Conservation (phyloP, 2,797 vertebrate species). For the Sebastes minor region DNA sequence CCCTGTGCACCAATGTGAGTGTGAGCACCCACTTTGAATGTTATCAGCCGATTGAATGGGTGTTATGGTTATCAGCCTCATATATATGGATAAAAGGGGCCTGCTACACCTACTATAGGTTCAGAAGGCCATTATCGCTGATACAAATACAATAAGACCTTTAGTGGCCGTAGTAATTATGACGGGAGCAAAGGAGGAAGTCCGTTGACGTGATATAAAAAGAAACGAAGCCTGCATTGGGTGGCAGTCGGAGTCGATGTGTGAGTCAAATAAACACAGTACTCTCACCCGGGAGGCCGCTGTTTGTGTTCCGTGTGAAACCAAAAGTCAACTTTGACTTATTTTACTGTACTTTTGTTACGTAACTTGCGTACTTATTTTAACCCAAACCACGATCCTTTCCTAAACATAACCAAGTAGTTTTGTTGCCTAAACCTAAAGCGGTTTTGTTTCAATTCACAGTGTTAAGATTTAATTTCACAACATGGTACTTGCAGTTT, state of each 20-base stretch:
- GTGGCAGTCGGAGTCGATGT: background rate
- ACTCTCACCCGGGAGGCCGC: background rate
- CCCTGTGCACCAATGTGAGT: too few relatives aligned
- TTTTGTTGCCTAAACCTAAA: background rate
- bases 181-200: background rate
- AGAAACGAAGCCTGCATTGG: background rate
- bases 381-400: background rate
- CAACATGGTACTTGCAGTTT: background rate
- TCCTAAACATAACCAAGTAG: background rate
- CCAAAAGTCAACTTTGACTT: background rate
- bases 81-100: background rate
- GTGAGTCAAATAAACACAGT: background rate
- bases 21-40: too few relatives aligned
- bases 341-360: background rate
- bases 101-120: background rate
- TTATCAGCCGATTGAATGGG: background rate
- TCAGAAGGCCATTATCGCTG: background rate
- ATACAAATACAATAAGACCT: background rate
- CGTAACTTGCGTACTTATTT: background rate
- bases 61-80: background rate
- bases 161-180: background rate
- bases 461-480: too few relatives aligned
- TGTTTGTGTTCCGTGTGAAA: background rate
- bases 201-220: background rate
- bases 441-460: background rate